These are phyloP conservation scores for Rhabdomys dilectus DNA, from an alignment of 2,113 vertebrate genomes.

Conservation along the genomic window DNA sequence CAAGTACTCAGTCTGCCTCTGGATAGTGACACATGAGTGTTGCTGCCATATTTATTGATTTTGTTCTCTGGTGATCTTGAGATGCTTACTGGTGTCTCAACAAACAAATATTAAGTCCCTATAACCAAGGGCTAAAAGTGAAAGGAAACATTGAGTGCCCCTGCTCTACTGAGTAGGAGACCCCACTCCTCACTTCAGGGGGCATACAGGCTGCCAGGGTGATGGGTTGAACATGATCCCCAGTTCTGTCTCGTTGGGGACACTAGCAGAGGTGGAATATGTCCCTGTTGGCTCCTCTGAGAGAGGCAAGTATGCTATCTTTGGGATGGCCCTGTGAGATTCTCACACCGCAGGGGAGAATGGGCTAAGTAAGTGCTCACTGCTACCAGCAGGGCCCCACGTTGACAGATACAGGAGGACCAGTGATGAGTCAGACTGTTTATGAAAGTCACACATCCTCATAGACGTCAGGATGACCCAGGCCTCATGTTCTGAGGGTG, in stretches of 20 bases:
- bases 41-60: not conserved
- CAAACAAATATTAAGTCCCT: not conserved
- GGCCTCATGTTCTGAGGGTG: not conserved
- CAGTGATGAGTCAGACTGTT: constrained; percentile 58
- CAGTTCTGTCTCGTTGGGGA: not conserved
- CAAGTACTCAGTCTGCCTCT: not conserved
- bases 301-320: not conserved
- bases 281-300: not conserved
- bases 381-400: not conserved
- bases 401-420: not conserved
- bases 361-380: constrained; percentile 35
- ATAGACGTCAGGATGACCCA: constrained; percentile 5
- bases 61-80: not conserved
- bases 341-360: not conserved
- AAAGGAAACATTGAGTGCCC: not conserved
- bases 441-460: constrained; percentile 62
- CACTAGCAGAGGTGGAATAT: not conserved
- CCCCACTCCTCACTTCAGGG: not conserved
- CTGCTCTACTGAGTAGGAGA: not conserved
- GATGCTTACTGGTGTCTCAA: not conserved
- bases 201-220: not conserved
- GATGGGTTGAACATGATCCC: not conserved
- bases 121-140: not conserved
- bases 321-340: not conserved
- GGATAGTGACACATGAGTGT: rapidly evolving